Conservation (phyloP, 2,888 invertebrate species). For the Chloroclysta siterata region DNA sequence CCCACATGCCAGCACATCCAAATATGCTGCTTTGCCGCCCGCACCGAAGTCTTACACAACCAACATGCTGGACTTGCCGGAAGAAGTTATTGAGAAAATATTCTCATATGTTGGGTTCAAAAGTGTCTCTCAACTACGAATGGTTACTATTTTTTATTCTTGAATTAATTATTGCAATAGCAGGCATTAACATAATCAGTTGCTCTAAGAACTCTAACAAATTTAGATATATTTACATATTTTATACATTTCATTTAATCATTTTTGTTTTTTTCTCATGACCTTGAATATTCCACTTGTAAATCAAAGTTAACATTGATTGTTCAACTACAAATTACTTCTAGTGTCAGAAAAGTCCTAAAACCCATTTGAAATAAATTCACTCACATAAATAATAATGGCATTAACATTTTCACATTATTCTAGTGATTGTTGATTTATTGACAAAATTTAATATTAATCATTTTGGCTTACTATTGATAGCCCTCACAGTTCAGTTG, state of each 20-base stretch:
- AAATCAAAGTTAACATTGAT: background rate
- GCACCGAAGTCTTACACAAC: constrained; percentile 66
- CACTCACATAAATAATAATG: background rate
- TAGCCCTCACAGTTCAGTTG: too few relatives aligned
- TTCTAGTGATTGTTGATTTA: background rate
- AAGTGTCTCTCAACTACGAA: constrained; percentile 90
- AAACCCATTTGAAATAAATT: too few relatives aligned
- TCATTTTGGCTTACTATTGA: background rate
- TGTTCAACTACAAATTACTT: too few relatives aligned
- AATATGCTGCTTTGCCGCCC: constrained; percentile 62
- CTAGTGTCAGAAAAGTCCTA: too few relatives aligned
- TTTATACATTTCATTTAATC: background rate
- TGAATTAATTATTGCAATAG: constrained; percentile 7
- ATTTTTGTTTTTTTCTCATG: background rate
- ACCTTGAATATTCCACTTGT: constrained; percentile 6
- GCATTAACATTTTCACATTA: background rate
- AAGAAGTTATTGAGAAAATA: constrained; percentile 92
- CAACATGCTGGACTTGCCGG: constrained; percentile 89
- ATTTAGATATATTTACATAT: constrained; percentile 1
- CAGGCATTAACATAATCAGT: background rate
- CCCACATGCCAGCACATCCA: constrained; percentile 69
- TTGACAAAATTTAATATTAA: background rate
- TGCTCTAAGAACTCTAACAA: background rate
- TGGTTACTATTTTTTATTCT: constrained; percentile 85
- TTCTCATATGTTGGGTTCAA: constrained; percentile 90